phyloP scores from a whole-genome alignment of 2,113 vertebrate genomes.

The Micronycteris hirsuta region DNA sequence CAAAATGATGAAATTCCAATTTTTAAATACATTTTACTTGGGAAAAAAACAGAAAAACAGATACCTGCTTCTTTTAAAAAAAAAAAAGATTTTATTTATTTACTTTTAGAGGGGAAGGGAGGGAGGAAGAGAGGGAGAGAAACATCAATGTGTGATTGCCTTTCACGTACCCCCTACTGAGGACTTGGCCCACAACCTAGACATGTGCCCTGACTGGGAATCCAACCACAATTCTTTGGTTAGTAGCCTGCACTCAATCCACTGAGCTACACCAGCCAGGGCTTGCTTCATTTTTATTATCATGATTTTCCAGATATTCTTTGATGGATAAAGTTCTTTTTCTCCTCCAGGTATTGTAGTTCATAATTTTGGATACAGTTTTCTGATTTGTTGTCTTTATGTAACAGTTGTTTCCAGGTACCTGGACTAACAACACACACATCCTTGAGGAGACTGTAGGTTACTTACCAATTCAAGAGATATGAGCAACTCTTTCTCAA shows the following conservation, averaged over 20 bases:
- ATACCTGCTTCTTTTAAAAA: neutral
- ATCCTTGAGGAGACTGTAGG: neutral
- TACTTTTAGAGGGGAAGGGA: too few species aligned
- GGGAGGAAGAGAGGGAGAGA: too few species aligned
- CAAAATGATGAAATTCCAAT: neutral
- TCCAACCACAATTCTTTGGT: too few species aligned
- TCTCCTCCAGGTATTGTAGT: neutral
- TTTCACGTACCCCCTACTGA: too few species aligned
- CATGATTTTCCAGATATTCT: neutral
- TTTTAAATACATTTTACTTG: neutral
- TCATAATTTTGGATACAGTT: neutral
- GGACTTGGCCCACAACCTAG: too few species aligned
- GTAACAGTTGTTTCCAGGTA: neutral
- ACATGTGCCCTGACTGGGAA: too few species aligned
- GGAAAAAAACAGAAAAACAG: neutral
- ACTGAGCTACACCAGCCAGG: too few species aligned
- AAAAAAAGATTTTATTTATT: too few species aligned
- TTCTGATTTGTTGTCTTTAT: neutral
- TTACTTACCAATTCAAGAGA: neutral
- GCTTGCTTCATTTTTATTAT: neutral
- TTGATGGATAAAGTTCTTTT: neutral
- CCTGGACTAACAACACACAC: neutral
- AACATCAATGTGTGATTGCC: too few species aligned
- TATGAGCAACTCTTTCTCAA: neutral
- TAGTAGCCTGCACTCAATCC: too few species aligned